Evolutionary conservation across 1,140 invertebrate species (phyloP).

Genomic region (Tetraneura akinire): DNA sequence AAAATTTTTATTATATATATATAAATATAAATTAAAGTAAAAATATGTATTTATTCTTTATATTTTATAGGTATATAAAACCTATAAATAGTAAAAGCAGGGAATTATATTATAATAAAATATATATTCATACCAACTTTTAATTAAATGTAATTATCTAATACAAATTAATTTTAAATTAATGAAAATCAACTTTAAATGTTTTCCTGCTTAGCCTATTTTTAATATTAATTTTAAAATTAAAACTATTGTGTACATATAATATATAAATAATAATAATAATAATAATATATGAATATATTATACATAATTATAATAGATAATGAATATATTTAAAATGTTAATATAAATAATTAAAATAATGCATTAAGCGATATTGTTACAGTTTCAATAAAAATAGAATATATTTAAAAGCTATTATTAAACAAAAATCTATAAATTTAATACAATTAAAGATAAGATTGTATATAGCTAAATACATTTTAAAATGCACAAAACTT

Average conservation of each 20-base stretch:
- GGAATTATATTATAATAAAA: not conserved
- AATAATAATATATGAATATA: conserved; percentile 18
- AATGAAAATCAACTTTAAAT: not conserved
- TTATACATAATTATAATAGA: not conserved
- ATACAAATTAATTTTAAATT: not conserved
- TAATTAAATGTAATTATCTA: not conserved
- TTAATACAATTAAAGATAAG: not conserved
- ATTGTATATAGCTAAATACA: not conserved
- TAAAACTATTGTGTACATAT: conserved; percentile 11
- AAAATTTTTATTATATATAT: not conserved
- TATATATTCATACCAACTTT: conserved; percentile 1
- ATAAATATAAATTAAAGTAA: conserved; percentile 40
- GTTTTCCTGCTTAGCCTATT: conserved; percentile 27
- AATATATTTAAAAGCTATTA: not conserved
- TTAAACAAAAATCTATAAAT: not conserved
- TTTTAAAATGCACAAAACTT: not conserved
- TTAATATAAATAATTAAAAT: not conserved
- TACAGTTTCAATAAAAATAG: not conserved
- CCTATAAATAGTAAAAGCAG: conserved; percentile 19
- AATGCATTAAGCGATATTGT: not conserved
- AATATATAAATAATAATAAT: too few relatives aligned
- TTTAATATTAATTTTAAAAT: not conserved
- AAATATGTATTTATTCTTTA: not conserved
- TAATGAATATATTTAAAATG: conserved; percentile 20
- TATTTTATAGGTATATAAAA: not conserved